These are phyloP conservation scores for Drosophila engyochracea DNA, from an alignment of 2,888 invertebrate species.

Conservation along the genomic window DNA sequence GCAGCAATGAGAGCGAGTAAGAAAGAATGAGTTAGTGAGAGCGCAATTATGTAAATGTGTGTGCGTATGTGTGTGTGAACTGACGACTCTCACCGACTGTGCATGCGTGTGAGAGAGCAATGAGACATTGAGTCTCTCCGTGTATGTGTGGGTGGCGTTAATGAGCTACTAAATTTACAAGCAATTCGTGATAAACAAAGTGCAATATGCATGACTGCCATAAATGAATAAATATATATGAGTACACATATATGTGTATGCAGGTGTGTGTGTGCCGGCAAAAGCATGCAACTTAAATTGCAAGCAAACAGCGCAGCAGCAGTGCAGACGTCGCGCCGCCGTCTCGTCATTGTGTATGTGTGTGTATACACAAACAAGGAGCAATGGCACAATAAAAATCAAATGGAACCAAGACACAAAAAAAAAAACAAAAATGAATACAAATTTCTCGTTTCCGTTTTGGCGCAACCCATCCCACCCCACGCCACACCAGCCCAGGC, in stretches of 20 bases:
- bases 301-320: slow-evolving; percentile 31
- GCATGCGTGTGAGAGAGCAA: slow-evolving; percentile 47
- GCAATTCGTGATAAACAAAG: slow-evolving; percentile 68
- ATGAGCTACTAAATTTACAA: slow-evolving; percentile 50
- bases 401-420: slow-evolving; percentile 47
- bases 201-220: slow-evolving; percentile 47
- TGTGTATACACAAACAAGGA: slow-evolving; percentile 45
- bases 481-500: slow-evolving; percentile 18
- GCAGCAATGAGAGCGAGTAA: slow-evolving; percentile 35
- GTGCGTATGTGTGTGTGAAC: slow-evolving; percentile 11
- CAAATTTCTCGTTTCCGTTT: slow-evolving; percentile 62
- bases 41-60: slow-evolving; percentile 21
- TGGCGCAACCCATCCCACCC: slow-evolving; percentile 31
- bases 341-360: slow-evolving; percentile 38
- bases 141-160: slow-evolving; percentile 49
- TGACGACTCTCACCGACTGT: slow-evolving; percentile 16
- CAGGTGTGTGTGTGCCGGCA: slow-evolving; percentile 42
- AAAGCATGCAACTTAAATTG: slow-evolving; percentile 51
- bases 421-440: slow-evolving; percentile 51
- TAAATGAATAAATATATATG: slow-evolving; percentile 2
- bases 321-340: slow-evolving; percentile 48
- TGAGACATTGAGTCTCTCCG: slow-evolving; percentile 5
- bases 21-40: slow-evolving; percentile 52
- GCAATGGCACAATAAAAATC: slow-evolving; percentile 64
- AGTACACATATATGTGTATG: slow-evolving; percentile 5